Evolutionary conservation across 2,797 vertebrate species (phyloP).

Genomic region (Siniperca scherzeri): DNA sequence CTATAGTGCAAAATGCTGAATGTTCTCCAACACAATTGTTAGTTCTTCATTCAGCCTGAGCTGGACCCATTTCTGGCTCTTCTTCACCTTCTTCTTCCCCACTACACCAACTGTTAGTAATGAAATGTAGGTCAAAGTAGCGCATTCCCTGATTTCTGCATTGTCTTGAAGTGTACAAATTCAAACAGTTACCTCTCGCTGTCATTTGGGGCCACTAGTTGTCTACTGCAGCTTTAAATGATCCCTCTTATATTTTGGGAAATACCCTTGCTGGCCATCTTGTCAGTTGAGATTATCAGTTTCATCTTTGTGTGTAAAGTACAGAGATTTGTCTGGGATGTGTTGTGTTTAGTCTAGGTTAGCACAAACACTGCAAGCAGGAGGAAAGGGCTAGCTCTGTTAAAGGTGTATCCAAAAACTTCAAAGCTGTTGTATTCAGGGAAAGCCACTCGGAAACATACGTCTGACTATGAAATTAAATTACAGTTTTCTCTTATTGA

Average conservation of each 20-base stretch:
- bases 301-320: not conserved
- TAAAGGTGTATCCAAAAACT: constrained; percentile 7
- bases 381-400: not conserved
- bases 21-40: not conserved
- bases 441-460: constrained; percentile 13
- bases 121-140: constrained; percentile 47
- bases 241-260: not conserved
- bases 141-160: constrained; percentile 27
- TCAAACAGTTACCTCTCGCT: constrained; percentile 7
- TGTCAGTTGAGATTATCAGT: not conserved
- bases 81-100: constrained; percentile 1
- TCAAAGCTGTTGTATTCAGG: constrained; percentile 11
- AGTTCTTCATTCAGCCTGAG: not conserved
- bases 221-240: constrained; percentile 8
- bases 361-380: not conserved
- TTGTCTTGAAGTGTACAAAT: constrained; percentile 9
- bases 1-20: not conserved
- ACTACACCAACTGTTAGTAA: constrained; percentile 31
- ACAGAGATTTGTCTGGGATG: not conserved
- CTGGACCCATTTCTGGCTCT: constrained; percentile 9
- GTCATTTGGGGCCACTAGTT: not conserved
- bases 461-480: constrained; percentile 65
- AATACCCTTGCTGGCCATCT: not conserved
- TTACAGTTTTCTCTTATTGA: constrained; percentile 42
- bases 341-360: not conserved